These are phyloP conservation scores for Aulostomus chinensis DNA, from an alignment of 2,797 vertebrate genomes.

Conservation along the genomic window DNA sequence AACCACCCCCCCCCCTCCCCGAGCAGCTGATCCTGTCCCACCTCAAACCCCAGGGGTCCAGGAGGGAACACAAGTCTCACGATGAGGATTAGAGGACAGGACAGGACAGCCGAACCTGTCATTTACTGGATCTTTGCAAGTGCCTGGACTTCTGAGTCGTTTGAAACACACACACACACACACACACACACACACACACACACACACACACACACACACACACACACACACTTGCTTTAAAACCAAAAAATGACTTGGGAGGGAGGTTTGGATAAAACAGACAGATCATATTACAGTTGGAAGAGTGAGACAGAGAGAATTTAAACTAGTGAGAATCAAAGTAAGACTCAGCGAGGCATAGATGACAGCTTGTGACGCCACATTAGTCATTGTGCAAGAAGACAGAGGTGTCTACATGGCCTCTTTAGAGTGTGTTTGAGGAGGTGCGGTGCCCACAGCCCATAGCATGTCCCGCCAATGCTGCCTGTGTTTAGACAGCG, in stretches of 20 bases:
- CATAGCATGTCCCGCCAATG: constrained; percentile 28
- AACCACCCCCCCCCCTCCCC: constrained; percentile 21
- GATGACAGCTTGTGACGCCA: constrained; percentile 74
- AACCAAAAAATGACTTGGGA: constrained; percentile 22
- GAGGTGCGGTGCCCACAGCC: constrained; percentile 33
- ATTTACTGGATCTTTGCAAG: constrained; percentile 58
- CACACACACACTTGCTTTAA: constrained; percentile 46
- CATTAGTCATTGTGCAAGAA: constrained; percentile 72
- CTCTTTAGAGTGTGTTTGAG: constrained; percentile 60
- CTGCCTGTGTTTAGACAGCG: constrained; percentile 65
- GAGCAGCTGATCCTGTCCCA: constrained; percentile 54
- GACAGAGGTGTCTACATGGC: constrained; percentile 67
- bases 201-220: constrained; percentile 33
- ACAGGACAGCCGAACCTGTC: constrained; percentile 65
- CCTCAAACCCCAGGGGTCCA: constrained; percentile 46
- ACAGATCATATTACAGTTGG: constrained; percentile 57
- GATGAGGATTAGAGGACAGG: constrained; percentile 49
- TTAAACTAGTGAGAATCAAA: constrained; percentile 47
- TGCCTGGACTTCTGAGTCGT: constrained; percentile 45
- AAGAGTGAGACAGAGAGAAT: constrained; percentile 48
- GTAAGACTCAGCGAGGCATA: constrained; percentile 60
- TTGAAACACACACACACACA: constrained; percentile 52
- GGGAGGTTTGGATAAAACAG: constrained; percentile 22
- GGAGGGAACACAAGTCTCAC: constrained; percentile 30
- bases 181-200: constrained; percentile 36